Evolutionary conservation across 1,140 invertebrate genomes (phyloP).

Genomic region (Formica selysi): DNA sequence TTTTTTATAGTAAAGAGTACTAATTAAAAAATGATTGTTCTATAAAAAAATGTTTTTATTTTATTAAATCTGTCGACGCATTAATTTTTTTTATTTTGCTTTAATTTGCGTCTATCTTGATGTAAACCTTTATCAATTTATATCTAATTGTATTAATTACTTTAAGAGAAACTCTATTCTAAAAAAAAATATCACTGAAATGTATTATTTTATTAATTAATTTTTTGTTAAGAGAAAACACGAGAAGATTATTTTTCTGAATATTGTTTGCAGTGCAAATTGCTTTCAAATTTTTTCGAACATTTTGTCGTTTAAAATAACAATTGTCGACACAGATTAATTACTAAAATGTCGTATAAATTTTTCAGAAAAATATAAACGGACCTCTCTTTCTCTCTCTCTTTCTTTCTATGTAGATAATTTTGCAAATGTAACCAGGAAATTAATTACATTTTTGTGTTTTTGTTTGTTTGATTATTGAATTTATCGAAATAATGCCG

Average conservation of each 20-base stretch:
- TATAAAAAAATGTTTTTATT: not conserved
- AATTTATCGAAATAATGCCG: constrained; percentile 14
- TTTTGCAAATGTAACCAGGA: constrained; percentile 10
- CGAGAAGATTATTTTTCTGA: not conserved
- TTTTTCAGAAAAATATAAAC: not conserved
- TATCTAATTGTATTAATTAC: not conserved
- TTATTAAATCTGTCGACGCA: not conserved
- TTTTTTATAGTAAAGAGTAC: not conserved
- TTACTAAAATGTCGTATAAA: constrained; percentile 8
- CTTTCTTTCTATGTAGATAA: not conserved
- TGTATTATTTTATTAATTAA: constrained; percentile 20
- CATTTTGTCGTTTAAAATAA: constrained; percentile 16
- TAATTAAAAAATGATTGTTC: not conserved
- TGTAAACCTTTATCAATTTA: constrained; percentile 7
- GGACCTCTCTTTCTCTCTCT: no score
- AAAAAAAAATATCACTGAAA: constrained; percentile 5
- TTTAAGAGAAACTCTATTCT: constrained; percentile 6
- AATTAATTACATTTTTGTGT: constrained; percentile 21
- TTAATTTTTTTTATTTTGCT: not conserved
- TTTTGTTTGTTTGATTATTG: not conserved
- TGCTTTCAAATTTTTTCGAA: constrained; percentile 18
- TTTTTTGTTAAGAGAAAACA: not conserved
- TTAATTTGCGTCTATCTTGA: constrained; percentile 19
- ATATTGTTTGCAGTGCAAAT: constrained; percentile 1
- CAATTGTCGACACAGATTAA: constrained; percentile 15